phyloP scores from a whole-genome alignment of 1,140 invertebrate genomes.

The Drosophila setifemur region DNA sequence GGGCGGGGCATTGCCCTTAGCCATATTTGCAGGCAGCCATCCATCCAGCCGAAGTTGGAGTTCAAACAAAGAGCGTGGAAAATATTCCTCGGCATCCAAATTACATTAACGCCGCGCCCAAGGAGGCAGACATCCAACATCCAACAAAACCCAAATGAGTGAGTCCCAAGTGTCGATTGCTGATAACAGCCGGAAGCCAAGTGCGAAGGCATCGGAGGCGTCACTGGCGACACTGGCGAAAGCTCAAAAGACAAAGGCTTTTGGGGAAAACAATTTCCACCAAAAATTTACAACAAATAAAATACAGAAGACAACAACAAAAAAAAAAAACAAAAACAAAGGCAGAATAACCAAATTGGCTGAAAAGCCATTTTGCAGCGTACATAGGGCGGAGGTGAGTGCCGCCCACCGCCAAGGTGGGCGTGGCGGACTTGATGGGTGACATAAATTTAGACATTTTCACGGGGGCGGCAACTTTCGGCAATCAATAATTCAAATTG shows the following conservation, averaged over 20 bases:
- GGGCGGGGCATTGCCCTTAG: constrained; percentile 33
- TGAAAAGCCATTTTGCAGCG: constrained; percentile 62
- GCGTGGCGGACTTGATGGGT: constrained; percentile 56
- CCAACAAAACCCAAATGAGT: constrained; percentile 24
- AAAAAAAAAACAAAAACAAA: constrained; percentile 7
- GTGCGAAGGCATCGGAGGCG: constrained; percentile 36
- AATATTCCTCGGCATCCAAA: constrained; percentile 66
- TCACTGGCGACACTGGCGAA: constrained; percentile 16
- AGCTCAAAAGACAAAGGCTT: constrained; percentile 73
- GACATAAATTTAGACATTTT: constrained; percentile 69
- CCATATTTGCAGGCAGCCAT: constrained; percentile 5
- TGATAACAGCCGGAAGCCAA: constrained; percentile 78
- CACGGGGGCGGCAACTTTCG: constrained; percentile 38
- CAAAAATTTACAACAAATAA: not conserved
- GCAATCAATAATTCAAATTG: constrained; percentile 80
- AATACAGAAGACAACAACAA: not conserved
- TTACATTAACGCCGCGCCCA: constrained; percentile 76
- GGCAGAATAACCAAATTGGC: constrained; percentile 58
- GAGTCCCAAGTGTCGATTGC: constrained; percentile 73
- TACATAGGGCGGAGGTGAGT: constrained; percentile 35
- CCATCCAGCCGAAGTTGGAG: constrained; percentile 35
- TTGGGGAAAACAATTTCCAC: constrained; percentile 39
- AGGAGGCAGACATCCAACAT: constrained; percentile 34
- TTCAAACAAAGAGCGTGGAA: constrained; percentile 66
- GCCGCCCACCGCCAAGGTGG: constrained; percentile 4